phyloP scores from a whole-genome alignment of 2,888 invertebrate genomes.

The Aporophyla nigra region DNA sequence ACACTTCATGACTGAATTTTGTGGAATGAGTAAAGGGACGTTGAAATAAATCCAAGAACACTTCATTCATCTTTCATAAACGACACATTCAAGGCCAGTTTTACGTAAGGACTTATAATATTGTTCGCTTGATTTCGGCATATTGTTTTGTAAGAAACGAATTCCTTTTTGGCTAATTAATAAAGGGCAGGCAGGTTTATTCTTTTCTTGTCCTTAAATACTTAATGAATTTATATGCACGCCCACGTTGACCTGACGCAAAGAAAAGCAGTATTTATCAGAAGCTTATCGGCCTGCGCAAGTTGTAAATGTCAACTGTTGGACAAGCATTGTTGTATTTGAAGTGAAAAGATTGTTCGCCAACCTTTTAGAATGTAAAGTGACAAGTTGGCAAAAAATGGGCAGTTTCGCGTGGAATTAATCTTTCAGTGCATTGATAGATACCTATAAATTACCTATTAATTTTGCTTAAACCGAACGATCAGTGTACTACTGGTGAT shows the following conservation, averaged over 20 bases:
- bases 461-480: too few species aligned
- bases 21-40: not conserved
- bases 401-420: not conserved
- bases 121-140: constrained; percentile 15
- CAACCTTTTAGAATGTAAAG: not conserved
- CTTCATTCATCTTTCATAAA: constrained; percentile 35
- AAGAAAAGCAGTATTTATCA: constrained; percentile 24
- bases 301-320: constrained; percentile 2
- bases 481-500: not conserved
- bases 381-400: not conserved
- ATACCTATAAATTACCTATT: too few species aligned
- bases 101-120: not conserved
- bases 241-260: not conserved
- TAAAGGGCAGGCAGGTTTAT: not conserved
- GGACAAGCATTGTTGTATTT: constrained; percentile 10
- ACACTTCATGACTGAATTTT: constrained; percentile 1
- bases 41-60: constrained; percentile 1
- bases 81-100: constrained; percentile 1
- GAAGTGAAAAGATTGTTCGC: not conserved
- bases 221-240: constrained; percentile 21
- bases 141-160: not conserved
- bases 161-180: not conserved
- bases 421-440: not conserved
- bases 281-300: not conserved
- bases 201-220: constrained; percentile 8